Percentiles rank a stretch among this genome's conserved stretches.
phyloP scores from a whole-genome alignment of 1,140 invertebrate genomes.

The Aphelenchoides avenae region DNA sequence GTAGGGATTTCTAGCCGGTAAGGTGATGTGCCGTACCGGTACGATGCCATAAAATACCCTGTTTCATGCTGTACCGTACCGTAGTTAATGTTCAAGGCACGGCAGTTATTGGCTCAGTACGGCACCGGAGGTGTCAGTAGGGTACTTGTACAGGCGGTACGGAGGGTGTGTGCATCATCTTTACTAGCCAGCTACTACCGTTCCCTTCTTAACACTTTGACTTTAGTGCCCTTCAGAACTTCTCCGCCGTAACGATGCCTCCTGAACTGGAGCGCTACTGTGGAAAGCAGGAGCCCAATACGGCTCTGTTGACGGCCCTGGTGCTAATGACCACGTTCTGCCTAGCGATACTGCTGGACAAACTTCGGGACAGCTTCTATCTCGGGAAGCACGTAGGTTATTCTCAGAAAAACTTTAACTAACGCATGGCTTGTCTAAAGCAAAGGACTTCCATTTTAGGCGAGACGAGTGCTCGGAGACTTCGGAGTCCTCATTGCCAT shows the following conservation, averaged over 20 bases:
- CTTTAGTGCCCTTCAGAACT: no score
- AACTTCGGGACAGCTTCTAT: constrained; percentile 90
- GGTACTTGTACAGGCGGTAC: no score
- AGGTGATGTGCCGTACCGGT: no score
- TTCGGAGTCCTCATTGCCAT: constrained; percentile 98
- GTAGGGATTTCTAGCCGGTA: no score
- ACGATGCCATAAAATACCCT: no score
- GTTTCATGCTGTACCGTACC: no score
- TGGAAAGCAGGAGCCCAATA: constrained; percentile 71
- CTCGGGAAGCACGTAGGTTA: constrained; percentile 77
- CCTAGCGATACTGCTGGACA: constrained; percentile 82
- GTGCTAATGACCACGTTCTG: constrained; percentile 87
- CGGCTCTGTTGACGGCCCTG: constrained; percentile 84
- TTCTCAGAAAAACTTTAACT: not conserved
- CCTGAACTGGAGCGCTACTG: constrained; percentile 14
- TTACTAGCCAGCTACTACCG: no score
- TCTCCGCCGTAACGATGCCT: not conserved
- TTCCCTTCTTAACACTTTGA: no score
- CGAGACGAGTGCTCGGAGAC: constrained; percentile 82
- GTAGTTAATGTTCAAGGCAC: no score
- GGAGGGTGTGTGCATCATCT: no score
- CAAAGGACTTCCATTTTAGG: constrained; percentile 68
- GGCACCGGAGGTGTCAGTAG: no score
- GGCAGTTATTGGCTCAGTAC: no score
- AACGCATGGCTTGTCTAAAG: constrained; percentile 9